Base-by-base conservation (phyloP, 2,113 vertebrate species). In the Egretta garzetta region DNA sequence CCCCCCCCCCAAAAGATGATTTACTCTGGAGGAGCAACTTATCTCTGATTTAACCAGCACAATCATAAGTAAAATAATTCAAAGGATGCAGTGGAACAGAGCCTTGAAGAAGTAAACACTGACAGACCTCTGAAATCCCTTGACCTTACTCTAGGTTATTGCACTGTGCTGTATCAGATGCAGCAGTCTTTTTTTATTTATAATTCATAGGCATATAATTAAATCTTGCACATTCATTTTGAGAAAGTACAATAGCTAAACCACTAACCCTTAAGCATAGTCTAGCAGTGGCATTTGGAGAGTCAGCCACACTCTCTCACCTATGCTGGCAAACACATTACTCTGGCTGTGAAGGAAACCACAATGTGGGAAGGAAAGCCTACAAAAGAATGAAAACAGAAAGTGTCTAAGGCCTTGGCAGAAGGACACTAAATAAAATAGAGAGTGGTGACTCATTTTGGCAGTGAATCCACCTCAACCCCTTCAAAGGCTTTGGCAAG, bases 361-460 rank as follows among this genome's bases (percentile, higher is more conserved):
- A 98, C 98, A 98, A 98, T 98, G 98, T 98, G 98, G 98, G 98
- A 98, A 98, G 98, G 98, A 98, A 98, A 98, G 97, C 98, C 98
- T 97, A 97, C 97, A 98, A 98, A 98, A 98, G 98, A 98, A 98
- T 98, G 98, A 98, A 99, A 99, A 99, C 98, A 99, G 98, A 99
- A 98, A 98, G 98, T 98, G 98, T 99, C 98, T 98, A 98, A 98
- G 98, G 97, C 98, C 98, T 99, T 99, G 99, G 99, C 98, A 99
- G 98, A 98, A 98, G 98, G 98, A 98, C 98, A 98, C 97, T 98
- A 98, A 98, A 98, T 98, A 98, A 98, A 98, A 98, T 98, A 98
- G 98, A 98, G 97, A 98, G 98, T 97, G 97, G 98, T 98, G 98
- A 99, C 98, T 98, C 98, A 98, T 98, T 98, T 95, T 99, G 99